Evolutionary conservation across 2,113 vertebrate species (phyloP).

Genomic region (Callaeas wilsoni): DNA sequence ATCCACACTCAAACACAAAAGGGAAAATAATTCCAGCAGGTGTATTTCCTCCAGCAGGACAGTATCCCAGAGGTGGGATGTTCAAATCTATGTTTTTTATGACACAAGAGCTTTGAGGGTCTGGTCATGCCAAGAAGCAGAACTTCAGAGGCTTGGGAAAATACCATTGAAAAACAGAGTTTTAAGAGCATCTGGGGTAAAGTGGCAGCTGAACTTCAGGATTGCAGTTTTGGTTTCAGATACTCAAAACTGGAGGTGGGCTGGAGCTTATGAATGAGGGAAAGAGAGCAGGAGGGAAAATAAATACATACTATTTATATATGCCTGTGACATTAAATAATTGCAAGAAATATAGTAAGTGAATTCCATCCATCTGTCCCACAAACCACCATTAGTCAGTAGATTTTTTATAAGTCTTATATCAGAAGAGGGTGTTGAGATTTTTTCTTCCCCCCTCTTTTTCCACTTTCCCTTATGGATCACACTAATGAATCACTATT

Average conservation of each 20-base stretch:
- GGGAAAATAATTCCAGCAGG: background rate
- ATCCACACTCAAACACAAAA: background rate
- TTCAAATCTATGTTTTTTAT: background rate
- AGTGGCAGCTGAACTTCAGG: background rate
- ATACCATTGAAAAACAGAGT: background rate
- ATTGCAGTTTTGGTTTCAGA: slow-evolving; percentile 1
- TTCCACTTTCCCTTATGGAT: background rate
- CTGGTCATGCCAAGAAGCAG: background rate
- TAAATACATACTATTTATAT: slow-evolving; percentile 19
- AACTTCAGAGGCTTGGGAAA: background rate
- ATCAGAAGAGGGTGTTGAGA: background rate
- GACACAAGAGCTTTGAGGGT: background rate
- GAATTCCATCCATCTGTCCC: slow-evolving; percentile 32
- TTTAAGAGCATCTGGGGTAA: background rate
- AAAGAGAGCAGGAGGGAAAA: background rate
- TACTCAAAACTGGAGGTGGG: background rate
- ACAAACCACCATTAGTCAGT: background rate
- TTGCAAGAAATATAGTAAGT: background rate
- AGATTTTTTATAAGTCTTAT: background rate
- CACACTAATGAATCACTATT: background rate
- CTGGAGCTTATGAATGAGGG: slow-evolving; percentile 16
- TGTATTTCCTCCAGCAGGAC: background rate
- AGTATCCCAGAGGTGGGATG: background rate
- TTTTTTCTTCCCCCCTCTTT: fast-evolving
- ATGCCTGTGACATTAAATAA: slow-evolving; percentile 35